Evolutionary conservation across 2,113 vertebrate genomes (phyloP), one percentile per base, ranked within the genome.

Genomic region (Dipodomys ordii): DNA sequence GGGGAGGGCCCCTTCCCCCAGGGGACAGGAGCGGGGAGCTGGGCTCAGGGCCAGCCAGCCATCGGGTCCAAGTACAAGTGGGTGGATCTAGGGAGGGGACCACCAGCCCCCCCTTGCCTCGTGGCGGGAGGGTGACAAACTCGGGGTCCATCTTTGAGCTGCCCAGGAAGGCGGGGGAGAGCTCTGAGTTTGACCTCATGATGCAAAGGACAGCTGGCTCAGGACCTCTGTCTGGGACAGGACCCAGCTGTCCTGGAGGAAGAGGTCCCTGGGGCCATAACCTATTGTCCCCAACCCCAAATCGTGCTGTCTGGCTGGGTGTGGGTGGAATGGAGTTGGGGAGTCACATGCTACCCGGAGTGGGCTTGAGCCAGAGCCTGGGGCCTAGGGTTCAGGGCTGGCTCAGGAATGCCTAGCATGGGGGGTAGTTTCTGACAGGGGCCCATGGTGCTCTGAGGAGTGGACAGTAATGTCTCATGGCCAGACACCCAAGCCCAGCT

Each of bases 231-330:
- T 19, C 2, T 28, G 35, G 46, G 81, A 94, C 81, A 68, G 69
- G 87, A 16, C 15, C 72, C 95, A 96, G 94, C 87, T 95, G 95
- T 93, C 65, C 73, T 2, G 27, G n/a, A 57, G 32, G 22, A 9
- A 30, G 67, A 64, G 44, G 15, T 5, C 72, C 35, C 60, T 10
- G 27, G 23, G 83, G 53, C 28, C 32, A 10, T 7, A 72, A 5
- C 3, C 72, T 67, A 20, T 22, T 28, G 53, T 71, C 30, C 78
- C 53, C 5, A 20, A 27, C 6, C 82, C 60, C 2, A 32, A 73
- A 65, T 35, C 73, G 22, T 9, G 80, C 53, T 49, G 76, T 35
- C 8, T 28, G 53, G 23, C 78, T n/a, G 53, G 46, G 7, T 10
- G 25, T 9, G 6, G 27, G 18, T 6, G 27, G n/a, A 7, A 27